Conservation (phyloP, 1,140 invertebrate genomes). For the Penaeus indicus region DNA sequence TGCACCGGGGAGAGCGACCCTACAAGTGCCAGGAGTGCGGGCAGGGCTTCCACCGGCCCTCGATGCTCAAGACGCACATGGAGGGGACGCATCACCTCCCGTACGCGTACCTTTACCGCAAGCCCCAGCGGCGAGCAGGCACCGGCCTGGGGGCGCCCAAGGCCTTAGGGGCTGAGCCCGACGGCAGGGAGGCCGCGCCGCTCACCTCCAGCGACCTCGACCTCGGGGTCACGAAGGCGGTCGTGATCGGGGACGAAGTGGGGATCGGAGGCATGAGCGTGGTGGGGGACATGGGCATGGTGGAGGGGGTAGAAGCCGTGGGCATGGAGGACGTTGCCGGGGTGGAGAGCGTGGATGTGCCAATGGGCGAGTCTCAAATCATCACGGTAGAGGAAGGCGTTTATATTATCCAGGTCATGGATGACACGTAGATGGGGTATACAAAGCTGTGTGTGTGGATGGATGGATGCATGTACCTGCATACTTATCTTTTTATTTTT, state of each 20-base stretch:
- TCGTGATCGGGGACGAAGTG: conserved; percentile 31
- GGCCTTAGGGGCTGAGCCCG: not conserved
- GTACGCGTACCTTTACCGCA: conserved; percentile 48
- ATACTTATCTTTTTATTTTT: too few relatives aligned
- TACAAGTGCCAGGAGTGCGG: conserved; percentile 65
- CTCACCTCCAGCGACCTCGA: conserved; percentile 18
- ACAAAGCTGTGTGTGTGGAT: too few relatives aligned
- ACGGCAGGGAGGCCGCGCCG: not conserved
- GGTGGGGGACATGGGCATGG: conserved; percentile 16
- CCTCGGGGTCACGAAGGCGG: conserved; percentile 28
- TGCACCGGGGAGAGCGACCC: conserved; percentile 66
- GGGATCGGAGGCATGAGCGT: conserved; percentile 34
- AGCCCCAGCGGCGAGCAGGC: conserved; percentile 42
- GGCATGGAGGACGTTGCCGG: not conserved
- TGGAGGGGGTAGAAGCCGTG: conserved; percentile 26
- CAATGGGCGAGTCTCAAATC: conserved; percentile 34
- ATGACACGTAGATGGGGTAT: conserved; percentile 8
- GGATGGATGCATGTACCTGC: too few relatives aligned
- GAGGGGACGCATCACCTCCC: conserved; percentile 47
- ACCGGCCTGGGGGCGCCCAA: not conserved
- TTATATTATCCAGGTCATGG: conserved; percentile 46
- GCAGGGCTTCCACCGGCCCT: conserved; percentile 51
- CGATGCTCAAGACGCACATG: conserved; percentile 51
- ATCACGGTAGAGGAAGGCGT: conserved; percentile 40
- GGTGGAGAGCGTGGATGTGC: conserved; percentile 2